Base-by-base conservation (phyloP, 2,797 vertebrate genomes). In the Setipinna tenuifilis region DNA sequence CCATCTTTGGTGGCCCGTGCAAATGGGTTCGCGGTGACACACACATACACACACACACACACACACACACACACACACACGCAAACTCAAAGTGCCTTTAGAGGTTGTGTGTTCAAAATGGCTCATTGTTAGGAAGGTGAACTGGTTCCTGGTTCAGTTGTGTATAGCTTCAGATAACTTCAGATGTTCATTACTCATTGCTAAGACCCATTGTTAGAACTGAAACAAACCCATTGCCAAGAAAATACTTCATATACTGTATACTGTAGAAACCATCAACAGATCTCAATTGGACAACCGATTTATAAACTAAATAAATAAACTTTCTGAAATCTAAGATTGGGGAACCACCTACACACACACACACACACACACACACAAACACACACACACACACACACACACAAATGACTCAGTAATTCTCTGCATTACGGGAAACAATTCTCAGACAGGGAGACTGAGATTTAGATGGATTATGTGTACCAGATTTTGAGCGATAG, bases 301-400 rank as follows among this genome's bases (percentile, higher is more conserved):
- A 0, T 54, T 54, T 54, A 54, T 5, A 41, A 41, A 41, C 35
- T 41, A 41, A 41, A 41, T 41, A 41, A 41, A 41, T 41, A 41
- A 41, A 41, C 35, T 41, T 41, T 41, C 35, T 41, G 35, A 41
- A 41, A 41, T 41, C 35, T 41, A 5, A 41, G 35, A 41, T 2
- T 41, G 35, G 35, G 35, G 35, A 41, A 41, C 35, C 35, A 59
- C 58, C 21, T 17, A 59, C 58, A 59, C 58, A 59, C 58, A 59
- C 58, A 59, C 58, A 59, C 58, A 59, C 23, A 54, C 62, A 14
- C 23, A 68, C 62, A 68, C 25, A 71, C 65, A 71, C 28, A 71
- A 28, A 71, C 68, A 71, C 14, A 71, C 68, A 71, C 68, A 71
- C 68, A 35, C 68, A 71, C 68, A 71, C 68, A 75, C 28, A 35